These are phyloP conservation scores for Riptortus pedestris DNA, from an alignment of 1,140 invertebrate species.

Conservation along the genomic window DNA sequence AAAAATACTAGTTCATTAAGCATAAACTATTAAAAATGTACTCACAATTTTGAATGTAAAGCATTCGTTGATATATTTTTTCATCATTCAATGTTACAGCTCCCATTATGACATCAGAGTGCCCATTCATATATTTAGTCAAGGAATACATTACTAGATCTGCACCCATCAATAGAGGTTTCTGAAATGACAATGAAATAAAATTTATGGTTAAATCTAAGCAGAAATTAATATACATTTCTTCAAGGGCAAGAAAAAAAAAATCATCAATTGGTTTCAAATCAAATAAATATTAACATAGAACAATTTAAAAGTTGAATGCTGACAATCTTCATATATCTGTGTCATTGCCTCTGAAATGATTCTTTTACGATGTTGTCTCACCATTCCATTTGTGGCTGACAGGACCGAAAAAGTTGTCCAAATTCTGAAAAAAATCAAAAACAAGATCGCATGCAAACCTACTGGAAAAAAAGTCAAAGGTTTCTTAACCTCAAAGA, in stretches of 20 bases:
- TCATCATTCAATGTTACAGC: conserved; percentile 64
- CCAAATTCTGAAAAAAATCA: no score
- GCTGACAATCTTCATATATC: no score
- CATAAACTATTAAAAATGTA: no score
- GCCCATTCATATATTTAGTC: conserved; percentile 98
- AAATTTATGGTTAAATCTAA: no score
- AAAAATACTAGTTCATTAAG: no score
- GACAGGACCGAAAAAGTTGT: no score
- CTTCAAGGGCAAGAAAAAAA: neutral
- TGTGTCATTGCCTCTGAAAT: no score
- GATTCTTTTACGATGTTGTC: no score
- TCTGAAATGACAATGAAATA: conserved; percentile 46
- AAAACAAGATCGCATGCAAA: no score
- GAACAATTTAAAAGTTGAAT: neutral
- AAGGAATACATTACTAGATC: conserved; percentile 88
- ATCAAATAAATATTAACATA: neutral
- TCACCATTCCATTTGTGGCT: no score
- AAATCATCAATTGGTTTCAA: conserved; percentile 17
- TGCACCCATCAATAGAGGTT: conserved; percentile 80
- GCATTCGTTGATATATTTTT: conserved; percentile 57
- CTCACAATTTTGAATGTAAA: conserved; percentile 83
- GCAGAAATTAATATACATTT: neutral
- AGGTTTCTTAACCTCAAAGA: no score
- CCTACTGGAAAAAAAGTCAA: no score
- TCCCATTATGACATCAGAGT: conserved; percentile 97